Percentiles rank a stretch among this genome's conserved stretches.
phyloP scores from a whole-genome alignment of 1,140 invertebrate genomes.

The Sminthurides bifidus region DNA sequence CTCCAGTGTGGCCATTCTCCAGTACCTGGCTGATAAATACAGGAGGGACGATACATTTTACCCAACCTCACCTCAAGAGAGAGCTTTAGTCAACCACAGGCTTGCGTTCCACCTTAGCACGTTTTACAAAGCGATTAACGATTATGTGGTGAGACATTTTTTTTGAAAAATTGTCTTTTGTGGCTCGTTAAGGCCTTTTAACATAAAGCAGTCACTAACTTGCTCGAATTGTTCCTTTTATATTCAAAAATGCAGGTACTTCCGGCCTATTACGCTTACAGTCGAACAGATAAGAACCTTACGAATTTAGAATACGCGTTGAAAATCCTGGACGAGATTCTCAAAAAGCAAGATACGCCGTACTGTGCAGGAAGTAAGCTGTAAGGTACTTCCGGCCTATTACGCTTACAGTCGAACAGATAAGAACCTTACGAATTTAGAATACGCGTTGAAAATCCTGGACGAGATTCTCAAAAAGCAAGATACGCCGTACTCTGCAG shows the following conservation, averaged over 20 bases:
- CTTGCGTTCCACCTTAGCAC: slow-evolving; percentile 61
- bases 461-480: slow-evolving; percentile 50
- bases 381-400: slow-evolving; percentile 55
- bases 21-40: slow-evolving; percentile 63
- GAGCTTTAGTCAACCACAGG: slow-evolving; percentile 60
- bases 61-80: slow-evolving; percentile 49
- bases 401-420: slow-evolving; percentile 56
- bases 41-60: slow-evolving; percentile 51
- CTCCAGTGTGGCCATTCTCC: slow-evolving; percentile 56
- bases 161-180: background rate
- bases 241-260: background rate
- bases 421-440: slow-evolving; percentile 50
- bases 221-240: background rate
- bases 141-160: slow-evolving; percentile 47
- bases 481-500: slow-evolving; percentile 51
- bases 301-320: background rate
- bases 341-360: background rate
- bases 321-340: background rate
- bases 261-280: background rate
- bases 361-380: background rate
- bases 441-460: slow-evolving; percentile 53
- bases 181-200: background rate
- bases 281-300: background rate
- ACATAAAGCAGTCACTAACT: background rate
- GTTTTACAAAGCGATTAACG: slow-evolving; percentile 56